Base-by-base conservation (phyloP, 92 coral and sea anemone species). In the Porites evermanni region DNA sequence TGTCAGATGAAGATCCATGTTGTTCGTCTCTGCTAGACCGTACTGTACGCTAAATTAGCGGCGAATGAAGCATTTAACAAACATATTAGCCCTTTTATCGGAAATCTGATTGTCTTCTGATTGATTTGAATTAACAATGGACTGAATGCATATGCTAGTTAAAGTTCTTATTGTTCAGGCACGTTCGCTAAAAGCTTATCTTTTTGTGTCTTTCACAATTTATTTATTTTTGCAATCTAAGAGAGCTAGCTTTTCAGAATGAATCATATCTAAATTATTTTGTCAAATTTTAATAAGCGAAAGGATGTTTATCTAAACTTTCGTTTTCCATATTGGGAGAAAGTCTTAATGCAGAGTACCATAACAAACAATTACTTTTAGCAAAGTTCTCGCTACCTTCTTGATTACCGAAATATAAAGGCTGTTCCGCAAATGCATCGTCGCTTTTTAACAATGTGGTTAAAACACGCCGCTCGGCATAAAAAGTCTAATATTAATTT, bases 71-170 rank as follows among this genome's bases (percentile, higher is more conserved):
- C 19, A 38, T 68, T 85, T 85, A 78, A 54, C 77, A 58, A 76
- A 70, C 76, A 69, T 67, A 85, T 85, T 85, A 77, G 88, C 88
- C 88, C 83, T 77, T 85, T 85, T 76, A 85, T 78, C 63, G 65
- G 68, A 3, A 19, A 52, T 53, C 79, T 77, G 74, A 77, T 77
- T 77, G 83, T 85, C 79, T 85, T 58, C 65, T 76, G 82, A 77
- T 67, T 72, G 69, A 85, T 85, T 83, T 78, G 88, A 77, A 65
- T 68, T 9, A 77, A 85, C 88, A 85, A 85, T 76, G 29, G 77
- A 19, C 61, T 77, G 64, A 85, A 85, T 76, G 32, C 88, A 77
- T 85, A 85, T 78, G 88, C 84, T 67, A 78, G 77, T 77, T 69
- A 74, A 75, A 53, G 88, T 44, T 75, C 38, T 56, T 83, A 65